These are phyloP conservation scores for Melanotaenia maccullochi DNA, from an alignment of 2,797 vertebrate genomes.

Conservation along the genomic window DNA sequence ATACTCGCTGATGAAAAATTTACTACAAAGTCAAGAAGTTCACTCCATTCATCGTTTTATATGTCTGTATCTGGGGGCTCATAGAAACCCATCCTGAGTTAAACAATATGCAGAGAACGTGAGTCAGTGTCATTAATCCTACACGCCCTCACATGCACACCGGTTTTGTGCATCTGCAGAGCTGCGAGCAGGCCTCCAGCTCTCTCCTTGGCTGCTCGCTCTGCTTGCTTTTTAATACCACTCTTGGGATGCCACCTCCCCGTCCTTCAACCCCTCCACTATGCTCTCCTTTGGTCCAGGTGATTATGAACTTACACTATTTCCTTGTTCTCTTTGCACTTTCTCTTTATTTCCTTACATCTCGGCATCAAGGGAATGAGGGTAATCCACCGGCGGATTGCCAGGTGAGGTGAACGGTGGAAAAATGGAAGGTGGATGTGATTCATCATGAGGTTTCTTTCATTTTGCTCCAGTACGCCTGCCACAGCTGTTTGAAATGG, in stretches of 20 bases:
- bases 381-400: slow-evolving; percentile 54
- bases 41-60: neutral
- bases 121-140: slow-evolving; percentile 34
- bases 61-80: neutral
- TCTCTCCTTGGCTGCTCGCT: slow-evolving; percentile 51
- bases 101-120: neutral
- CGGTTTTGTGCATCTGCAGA: slow-evolving; percentile 14
- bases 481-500: slow-evolving; percentile 76
- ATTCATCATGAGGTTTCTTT: slow-evolving; percentile 72
- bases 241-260: slow-evolving; percentile 52
- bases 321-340: slow-evolving; percentile 51
- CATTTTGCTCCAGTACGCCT: slow-evolving; percentile 53
- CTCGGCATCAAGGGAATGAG: slow-evolving; percentile 54
- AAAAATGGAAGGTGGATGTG: slow-evolving; percentile 43
- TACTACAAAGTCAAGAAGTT: neutral
- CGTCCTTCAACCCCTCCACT: neutral
- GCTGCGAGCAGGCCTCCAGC: slow-evolving; percentile 49
- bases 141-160: neutral
- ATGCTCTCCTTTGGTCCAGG: slow-evolving; percentile 57
- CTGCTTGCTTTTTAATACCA: slow-evolving; percentile 62
- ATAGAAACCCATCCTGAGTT: neutral
- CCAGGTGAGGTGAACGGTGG: slow-evolving; percentile 59
- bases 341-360: slow-evolving; percentile 51
- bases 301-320: slow-evolving; percentile 66
- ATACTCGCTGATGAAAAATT: neutral